Evolutionary conservation across 2,888 invertebrate species (phyloP), one percentile per base, ranked within the genome.

Genomic region (Sisyra nigra): DNA sequence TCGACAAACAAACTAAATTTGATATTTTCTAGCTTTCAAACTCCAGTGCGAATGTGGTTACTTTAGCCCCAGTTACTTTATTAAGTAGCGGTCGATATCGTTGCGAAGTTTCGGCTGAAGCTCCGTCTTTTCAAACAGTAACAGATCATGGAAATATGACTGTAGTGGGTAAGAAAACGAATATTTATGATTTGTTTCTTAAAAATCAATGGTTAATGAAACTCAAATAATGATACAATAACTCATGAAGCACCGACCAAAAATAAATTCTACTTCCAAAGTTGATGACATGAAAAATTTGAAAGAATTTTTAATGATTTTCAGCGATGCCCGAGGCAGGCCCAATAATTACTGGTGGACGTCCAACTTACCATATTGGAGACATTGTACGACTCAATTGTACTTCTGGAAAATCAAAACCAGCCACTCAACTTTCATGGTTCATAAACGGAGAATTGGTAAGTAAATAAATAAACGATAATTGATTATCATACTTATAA

Each of bases 331-430:
- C 87, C 18, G 78, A 80, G 53, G 75, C 76, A 54, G 86, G 83
- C 29, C 87, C 87, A 10, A 72, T 76, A 54, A 86, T 88, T 61
- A 72, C 74, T 7, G 86, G 86, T 33, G 83, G 84, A 24, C 74
- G 77, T 50, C 76, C 80, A 13, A 75, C 86, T 47, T 88, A 88
- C 65, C 83, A 84, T 62, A 75, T 81, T 48, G 83, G 83, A 10
- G 87, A 88, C 58, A 70, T 74, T 40, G 85, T 88, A 30, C 74
- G 78, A 48, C 80, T 87, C 51, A 87, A 85, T 66, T 88, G 88
- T 66, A 84, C 84, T 4, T 86, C 87, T 31, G 80, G 80, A 11
- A 71, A 77, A 51, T 87, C 87, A 36, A 76, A 82, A 55, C 88
- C 87, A 6, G 83, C 85, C 10, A 85, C 86, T 45, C 74, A 77